These are phyloP conservation scores for Choristoneura rosaceana DNA, from an alignment of 2,888 invertebrate species.

Conservation along the genomic window DNA sequence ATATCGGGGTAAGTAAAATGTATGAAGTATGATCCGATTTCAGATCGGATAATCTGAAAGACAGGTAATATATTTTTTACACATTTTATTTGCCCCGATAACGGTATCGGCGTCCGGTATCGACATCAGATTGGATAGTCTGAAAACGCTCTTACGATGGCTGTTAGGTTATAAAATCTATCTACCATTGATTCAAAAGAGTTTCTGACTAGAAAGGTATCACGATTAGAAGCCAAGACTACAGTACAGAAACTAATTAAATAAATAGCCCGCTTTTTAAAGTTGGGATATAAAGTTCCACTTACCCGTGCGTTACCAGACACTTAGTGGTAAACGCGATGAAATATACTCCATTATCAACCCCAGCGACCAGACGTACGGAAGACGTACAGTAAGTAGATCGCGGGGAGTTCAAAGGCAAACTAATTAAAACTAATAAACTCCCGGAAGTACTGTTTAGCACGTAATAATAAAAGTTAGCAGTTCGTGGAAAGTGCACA, in stretches of 20 bases:
- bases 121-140: no score
- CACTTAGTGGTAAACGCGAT: neutral
- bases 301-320: neutral
- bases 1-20: no score
- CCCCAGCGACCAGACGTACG: neutral
- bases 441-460: slow-evolving; percentile 28
- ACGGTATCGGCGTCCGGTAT: no score
- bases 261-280: neutral
- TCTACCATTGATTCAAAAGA: no score
- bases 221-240: neutral
- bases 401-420: slow-evolving; percentile 19
- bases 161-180: no score
- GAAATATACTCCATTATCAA: neutral
- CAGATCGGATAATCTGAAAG: no score
- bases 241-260: neutral
- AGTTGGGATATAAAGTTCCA: slow-evolving; percentile 2
- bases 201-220: no score
- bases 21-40: no score
- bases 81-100: no score
- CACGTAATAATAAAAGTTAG: slow-evolving; percentile 38
- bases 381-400: slow-evolving; percentile 19
- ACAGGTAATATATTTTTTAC: no score
- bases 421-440: slow-evolving; percentile 40
- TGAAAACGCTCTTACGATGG: no score
- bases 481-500: slow-evolving; percentile 21